Percentiles rank a stretch among this genome's conserved stretches.
Conservation (phyloP, 1,140 invertebrate species). For the Chlorops oryzae region DNA sequence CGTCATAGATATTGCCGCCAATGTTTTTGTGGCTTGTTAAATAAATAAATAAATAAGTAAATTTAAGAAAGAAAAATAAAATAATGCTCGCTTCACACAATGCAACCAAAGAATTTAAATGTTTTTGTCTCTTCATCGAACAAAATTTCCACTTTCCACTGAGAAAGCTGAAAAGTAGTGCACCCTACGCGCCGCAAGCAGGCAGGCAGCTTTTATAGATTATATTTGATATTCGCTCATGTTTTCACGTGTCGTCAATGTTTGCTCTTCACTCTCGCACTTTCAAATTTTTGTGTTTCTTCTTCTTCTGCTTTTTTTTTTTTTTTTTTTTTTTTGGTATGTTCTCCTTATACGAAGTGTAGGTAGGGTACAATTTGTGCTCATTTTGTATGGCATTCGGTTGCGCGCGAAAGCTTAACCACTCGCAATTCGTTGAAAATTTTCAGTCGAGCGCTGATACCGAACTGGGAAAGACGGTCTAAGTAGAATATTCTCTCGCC, state of each 20-base stretch:
- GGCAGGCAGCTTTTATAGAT: too few species aligned
- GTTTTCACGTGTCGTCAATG: too few species aligned
- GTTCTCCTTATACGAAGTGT: conserved; percentile 18
- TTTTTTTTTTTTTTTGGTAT: conserved; percentile 1
- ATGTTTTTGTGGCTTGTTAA: conserved; percentile 1
- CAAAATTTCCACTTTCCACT: too few species aligned
- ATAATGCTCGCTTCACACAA: background rate
- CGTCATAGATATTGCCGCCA: conserved; percentile 1
- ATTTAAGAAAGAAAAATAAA: background rate
- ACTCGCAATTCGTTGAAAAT: conserved; percentile 43
- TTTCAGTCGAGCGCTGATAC: conserved; percentile 47
- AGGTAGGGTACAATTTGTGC: conserved; percentile 4
- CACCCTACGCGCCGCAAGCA: too few species aligned
- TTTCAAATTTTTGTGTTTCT: background rate
- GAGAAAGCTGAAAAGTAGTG: too few species aligned
- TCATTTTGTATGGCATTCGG: conserved; percentile 13
- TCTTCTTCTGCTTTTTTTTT: background rate
- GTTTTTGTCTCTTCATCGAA: too few species aligned
- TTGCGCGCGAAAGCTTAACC: conserved; percentile 43
- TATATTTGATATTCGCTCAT: too few species aligned
- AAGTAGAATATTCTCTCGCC: conserved; percentile 41
- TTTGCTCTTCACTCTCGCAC: background rate
- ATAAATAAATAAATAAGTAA: background rate
- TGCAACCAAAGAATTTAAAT: background rate
- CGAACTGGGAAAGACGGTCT: conserved; percentile 45